A percentile compares a stretch with the other conserved stretches of the same genome.
Evolutionary conservation across 2,888 invertebrate species (phyloP).

Genomic region (Leptinotarsa tumamoca): DNA sequence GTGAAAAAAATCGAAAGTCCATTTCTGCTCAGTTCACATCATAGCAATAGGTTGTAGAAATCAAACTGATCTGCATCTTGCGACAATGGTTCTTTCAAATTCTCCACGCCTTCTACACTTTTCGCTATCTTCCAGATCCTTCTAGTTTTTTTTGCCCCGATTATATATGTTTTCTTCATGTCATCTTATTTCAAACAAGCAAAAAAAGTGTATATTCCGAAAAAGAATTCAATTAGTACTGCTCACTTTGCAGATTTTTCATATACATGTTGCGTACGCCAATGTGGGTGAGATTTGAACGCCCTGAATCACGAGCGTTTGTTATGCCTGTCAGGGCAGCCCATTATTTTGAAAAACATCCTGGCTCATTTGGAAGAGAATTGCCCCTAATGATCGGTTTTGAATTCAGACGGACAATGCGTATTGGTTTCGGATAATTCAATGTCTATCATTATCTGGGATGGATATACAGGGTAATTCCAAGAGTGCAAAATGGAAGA

Average conservation of each 20-base stretch:
- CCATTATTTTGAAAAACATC: slow-evolving; percentile 39
- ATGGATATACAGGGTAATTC: slow-evolving; percentile 28
- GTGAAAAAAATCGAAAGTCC: too few relatives aligned
- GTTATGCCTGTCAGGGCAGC: slow-evolving; percentile 21
- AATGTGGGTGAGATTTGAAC: slow-evolving; percentile 9
- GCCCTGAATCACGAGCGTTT: slow-evolving; percentile 26
- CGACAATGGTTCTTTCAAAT: too few relatives aligned
- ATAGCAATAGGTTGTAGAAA: too few relatives aligned
- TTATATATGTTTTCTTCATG: too few relatives aligned
- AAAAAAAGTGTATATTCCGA: too few relatives aligned
- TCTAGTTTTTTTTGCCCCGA: too few relatives aligned
- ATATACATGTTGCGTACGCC: background rate
- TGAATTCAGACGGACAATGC: slow-evolving; percentile 39
- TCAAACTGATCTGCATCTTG: too few relatives aligned
- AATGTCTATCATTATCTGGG: slow-evolving; percentile 37
- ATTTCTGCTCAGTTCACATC: too few relatives aligned
- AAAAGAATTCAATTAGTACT: too few relatives aligned
- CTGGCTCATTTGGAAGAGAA: slow-evolving; percentile 41
- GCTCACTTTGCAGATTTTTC: background rate
- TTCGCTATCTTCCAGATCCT: too few relatives aligned
- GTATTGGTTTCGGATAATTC: slow-evolving; percentile 34
- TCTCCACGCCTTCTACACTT: too few relatives aligned
- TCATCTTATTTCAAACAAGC: too few relatives aligned
- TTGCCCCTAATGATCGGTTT: slow-evolving; percentile 44
- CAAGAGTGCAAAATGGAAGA: background rate